Conservation (phyloP, 2,888 invertebrate genomes). For the Acanthosepion lycidas region DNA sequence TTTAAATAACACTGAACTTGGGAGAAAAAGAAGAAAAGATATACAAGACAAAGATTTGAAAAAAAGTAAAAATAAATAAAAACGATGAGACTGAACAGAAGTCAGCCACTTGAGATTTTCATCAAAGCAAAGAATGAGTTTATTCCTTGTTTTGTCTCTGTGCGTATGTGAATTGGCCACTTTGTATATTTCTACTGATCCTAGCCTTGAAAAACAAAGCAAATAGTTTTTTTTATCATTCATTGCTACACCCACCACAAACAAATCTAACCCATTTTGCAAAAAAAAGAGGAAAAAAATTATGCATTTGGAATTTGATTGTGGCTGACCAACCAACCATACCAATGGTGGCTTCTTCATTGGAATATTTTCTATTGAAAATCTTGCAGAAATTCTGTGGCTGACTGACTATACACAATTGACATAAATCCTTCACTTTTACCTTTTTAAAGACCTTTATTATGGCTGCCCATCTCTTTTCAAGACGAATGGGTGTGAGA, state of each 20-base stretch:
- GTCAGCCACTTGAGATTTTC: neutral
- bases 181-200: neutral
- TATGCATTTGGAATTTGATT: neutral
- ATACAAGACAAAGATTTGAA: conserved; percentile 9
- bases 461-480: neutral
- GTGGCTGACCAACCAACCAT: neutral
- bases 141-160: neutral
- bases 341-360: conserved; percentile 11
- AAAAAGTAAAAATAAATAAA: conserved; percentile 23
- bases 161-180: neutral
- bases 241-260: conserved; percentile 22
- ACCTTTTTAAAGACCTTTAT: neutral
- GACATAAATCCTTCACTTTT: neutral
- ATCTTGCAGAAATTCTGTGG: neutral
- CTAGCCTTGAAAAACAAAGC: neutral
- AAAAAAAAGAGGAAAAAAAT: neutral
- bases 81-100: neutral
- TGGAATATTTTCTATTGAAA: neutral
- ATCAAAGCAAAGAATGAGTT: neutral
- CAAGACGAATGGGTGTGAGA: neutral
- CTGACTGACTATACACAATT: neutral
- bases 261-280: neutral
- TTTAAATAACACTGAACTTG: neutral
- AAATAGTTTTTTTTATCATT: conserved; percentile 39
- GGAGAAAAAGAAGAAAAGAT: conserved; percentile 7